These are phyloP conservation scores for Troides helena DNA, from an alignment of 2,888 invertebrate species.

Conservation along the genomic window DNA sequence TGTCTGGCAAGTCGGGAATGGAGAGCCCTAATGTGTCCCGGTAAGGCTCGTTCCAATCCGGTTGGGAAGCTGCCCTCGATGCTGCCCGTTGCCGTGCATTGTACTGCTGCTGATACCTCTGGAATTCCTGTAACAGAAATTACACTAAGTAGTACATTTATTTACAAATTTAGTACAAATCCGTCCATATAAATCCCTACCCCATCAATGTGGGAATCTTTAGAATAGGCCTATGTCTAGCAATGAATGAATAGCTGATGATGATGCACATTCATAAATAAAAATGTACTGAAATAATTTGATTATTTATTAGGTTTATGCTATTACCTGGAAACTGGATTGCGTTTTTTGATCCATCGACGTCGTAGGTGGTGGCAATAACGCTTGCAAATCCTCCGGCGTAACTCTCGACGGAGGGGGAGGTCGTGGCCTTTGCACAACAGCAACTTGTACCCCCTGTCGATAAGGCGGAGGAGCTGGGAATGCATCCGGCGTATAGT, in stretches of 20 bases:
- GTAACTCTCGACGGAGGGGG: constrained; percentile 53
- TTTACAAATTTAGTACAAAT: background rate
- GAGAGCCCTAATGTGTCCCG: constrained; percentile 65
- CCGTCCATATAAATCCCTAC: no score
- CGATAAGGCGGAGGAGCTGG: constrained; percentile 45
- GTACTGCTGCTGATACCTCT: constrained; percentile 83
- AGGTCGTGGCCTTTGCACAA: constrained; percentile 37
- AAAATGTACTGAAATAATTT: background rate
- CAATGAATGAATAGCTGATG: no score
- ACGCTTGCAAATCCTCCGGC: constrained; percentile 68
- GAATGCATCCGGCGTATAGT: constrained; percentile 35
- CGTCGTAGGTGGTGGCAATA: constrained; percentile 73
- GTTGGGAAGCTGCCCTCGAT: constrained; percentile 55
- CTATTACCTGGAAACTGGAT: constrained; percentile 77
- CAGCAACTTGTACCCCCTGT: constrained; percentile 34
- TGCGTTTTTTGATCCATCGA: constrained; percentile 83
- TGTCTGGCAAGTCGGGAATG: constrained; percentile 70
- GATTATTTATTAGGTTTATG: background rate
- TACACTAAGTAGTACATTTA: constrained; percentile 2
- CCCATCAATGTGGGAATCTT: no score
- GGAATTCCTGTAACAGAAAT: constrained; percentile 75
- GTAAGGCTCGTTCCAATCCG: constrained; percentile 76
- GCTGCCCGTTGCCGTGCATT: constrained; percentile 79
- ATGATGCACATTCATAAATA: background rate
- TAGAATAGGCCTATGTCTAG: no score